Evolutionary conservation across 2,113 vertebrate species (phyloP).

Genomic region (Arothron firmamentum): DNA sequence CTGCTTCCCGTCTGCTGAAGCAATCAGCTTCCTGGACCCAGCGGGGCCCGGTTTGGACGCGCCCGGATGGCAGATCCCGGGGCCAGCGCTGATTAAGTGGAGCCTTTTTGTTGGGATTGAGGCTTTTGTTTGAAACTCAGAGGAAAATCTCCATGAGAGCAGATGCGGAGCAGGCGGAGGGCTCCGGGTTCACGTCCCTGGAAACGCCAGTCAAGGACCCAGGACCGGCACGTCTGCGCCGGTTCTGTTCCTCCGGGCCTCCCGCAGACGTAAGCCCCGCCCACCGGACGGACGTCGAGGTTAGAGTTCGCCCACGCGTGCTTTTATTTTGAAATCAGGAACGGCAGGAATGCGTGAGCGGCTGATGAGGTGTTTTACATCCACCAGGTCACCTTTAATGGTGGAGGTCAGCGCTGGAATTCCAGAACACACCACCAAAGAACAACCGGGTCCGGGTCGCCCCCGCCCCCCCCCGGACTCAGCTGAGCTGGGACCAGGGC

Average conservation of each 20-base stretch:
- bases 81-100: conserved; percentile 66
- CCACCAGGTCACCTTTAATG: conserved; percentile 1
- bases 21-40: conserved; percentile 53
- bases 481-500: background rate
- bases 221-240: background rate
- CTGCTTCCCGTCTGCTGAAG: conserved; percentile 48
- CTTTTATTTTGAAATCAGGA: background rate
- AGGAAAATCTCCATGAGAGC: conserved; percentile 55
- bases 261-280: too few species aligned
- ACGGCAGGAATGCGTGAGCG: background rate
- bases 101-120: conserved; percentile 54
- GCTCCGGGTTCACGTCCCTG: background rate
- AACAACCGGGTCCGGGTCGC: too few species aligned
- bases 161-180: conserved; percentile 9
- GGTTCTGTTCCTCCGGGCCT: too few species aligned
- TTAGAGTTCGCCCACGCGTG: too few species aligned
- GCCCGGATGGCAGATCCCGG: conserved; percentile 37
- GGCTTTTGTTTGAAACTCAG: conserved; percentile 46
- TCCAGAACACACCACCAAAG: conserved; percentile 3
- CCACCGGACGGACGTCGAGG: too few species aligned
- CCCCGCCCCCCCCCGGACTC: conserved; percentile 4
- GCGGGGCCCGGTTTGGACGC: conserved; percentile 28
- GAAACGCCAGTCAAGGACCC: background rate
- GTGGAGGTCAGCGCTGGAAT: background rate
- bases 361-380: background rate